These are phyloP conservation scores for Drosophila bocqueti DNA, from an alignment of 1,140 invertebrate species.

Conservation along the genomic window DNA sequence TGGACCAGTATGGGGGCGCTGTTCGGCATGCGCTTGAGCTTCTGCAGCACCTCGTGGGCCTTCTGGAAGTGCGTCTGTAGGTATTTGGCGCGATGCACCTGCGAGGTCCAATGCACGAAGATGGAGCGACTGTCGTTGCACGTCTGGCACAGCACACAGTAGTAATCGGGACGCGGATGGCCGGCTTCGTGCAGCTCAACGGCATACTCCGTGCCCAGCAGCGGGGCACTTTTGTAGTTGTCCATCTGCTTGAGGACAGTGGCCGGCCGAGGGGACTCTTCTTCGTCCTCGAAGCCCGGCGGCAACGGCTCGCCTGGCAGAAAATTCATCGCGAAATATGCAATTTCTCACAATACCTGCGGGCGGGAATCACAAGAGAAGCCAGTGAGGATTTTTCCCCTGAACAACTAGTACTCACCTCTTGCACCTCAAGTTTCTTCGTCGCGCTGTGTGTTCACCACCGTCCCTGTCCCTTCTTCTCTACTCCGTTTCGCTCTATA, in stretches of 20 bases:
- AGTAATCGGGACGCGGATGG: slow-evolving; percentile 88
- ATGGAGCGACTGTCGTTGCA: slow-evolving; percentile 91
- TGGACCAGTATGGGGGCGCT: slow-evolving; percentile 17
- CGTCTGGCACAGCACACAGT: slow-evolving; percentile 91
- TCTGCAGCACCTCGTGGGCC: slow-evolving; percentile 49
- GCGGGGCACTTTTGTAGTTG: slow-evolving; percentile 83
- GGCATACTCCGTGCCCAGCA: slow-evolving; percentile 90
- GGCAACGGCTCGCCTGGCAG: slow-evolving; percentile 89
- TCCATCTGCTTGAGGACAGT: slow-evolving; percentile 87
- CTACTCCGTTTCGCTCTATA: background rate
- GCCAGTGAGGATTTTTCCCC: slow-evolving; percentile 11
- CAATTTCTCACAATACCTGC: slow-evolving; percentile 8
- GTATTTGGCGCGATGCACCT: slow-evolving; percentile 89
- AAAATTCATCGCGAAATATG: slow-evolving; percentile 77
- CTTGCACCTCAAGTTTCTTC: background rate
- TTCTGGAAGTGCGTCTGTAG: slow-evolving; percentile 84
- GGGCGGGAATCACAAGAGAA: slow-evolving; percentile 13
- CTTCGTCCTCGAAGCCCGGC: slow-evolving; percentile 90
- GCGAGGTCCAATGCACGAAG: slow-evolving; percentile 90
- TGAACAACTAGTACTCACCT: background rate
- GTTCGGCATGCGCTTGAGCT: slow-evolving; percentile 26
- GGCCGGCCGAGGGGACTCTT: slow-evolving; percentile 85
- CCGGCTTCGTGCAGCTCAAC: slow-evolving; percentile 89
- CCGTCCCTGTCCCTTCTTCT: too few species aligned
- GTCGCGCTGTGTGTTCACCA: background rate